phyloP scores from a whole-genome alignment of 2,888 invertebrate species.

The Cheilosia impressa region DNA sequence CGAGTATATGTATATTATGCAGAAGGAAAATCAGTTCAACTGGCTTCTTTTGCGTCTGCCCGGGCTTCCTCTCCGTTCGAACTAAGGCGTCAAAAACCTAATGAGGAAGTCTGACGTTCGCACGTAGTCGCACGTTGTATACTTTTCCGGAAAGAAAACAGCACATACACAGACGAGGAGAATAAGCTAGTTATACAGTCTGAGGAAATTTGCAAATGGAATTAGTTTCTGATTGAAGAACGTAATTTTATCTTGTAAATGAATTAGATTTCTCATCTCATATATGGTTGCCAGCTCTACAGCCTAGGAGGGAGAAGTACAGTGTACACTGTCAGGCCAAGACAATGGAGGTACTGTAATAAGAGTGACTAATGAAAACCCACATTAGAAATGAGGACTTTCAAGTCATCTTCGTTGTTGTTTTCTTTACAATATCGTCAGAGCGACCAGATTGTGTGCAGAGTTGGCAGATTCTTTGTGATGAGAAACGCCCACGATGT shows the following conservation, averaged over 20 bases:
- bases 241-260: slow-evolving; percentile 70
- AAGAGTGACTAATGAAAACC: slow-evolving; percentile 46
- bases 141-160: slow-evolving; percentile 47
- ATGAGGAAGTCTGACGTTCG: slow-evolving; percentile 71
- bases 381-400: slow-evolving; percentile 29
- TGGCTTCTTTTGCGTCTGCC: slow-evolving; percentile 13
- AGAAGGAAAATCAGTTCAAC: slow-evolving; percentile 59
- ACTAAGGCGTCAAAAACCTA: slow-evolving; percentile 67
- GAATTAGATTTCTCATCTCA: slow-evolving; percentile 66
- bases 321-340: background rate
- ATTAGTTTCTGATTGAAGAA: slow-evolving; percentile 72
- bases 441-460: slow-evolving; percentile 6
- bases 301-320: background rate
- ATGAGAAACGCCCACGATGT: slow-evolving; percentile 16
- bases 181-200: slow-evolving; percentile 46
- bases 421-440: slow-evolving; percentile 3
- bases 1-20: slow-evolving; percentile 27
- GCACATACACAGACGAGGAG: slow-evolving; percentile 12
- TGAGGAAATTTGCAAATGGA: slow-evolving; percentile 69
- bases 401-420: slow-evolving; percentile 14
- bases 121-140: slow-evolving; percentile 49
- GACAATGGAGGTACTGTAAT: slow-evolving; percentile 44
- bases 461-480: slow-evolving; percentile 22
- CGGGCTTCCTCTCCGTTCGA: slow-evolving; percentile 32
- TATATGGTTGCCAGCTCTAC: slow-evolving; percentile 8